Percentiles rank a stretch among this genome's conserved stretches.
These are phyloP conservation scores for Sebastolobus altivelis DNA, from an alignment of 2,797 vertebrate genomes.

Conservation along the genomic window DNA sequence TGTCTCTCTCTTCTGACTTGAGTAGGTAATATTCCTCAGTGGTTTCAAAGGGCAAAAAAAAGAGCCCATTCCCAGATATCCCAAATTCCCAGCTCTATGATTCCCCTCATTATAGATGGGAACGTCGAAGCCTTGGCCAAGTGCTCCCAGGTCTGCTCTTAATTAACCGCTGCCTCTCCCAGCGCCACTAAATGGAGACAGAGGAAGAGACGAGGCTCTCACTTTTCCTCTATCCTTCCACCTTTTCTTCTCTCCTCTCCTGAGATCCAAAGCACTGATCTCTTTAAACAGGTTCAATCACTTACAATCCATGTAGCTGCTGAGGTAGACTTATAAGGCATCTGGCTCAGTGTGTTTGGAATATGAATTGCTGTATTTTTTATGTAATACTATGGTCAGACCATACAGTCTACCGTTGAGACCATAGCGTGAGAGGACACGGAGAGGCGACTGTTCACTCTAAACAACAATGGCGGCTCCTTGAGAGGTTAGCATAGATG, in stretches of 20 bases:
- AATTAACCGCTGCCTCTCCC: slow-evolving; percentile 79
- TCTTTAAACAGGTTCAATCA: slow-evolving; percentile 67
- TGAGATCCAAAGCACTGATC: slow-evolving; percentile 59
- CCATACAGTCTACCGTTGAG: background rate
- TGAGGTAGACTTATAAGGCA: slow-evolving; percentile 38
- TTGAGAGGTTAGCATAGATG: too few relatives aligned
- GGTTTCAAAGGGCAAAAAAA: slow-evolving; percentile 60
- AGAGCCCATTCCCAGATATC: slow-evolving; percentile 77
- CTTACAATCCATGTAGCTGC: slow-evolving; percentile 47
- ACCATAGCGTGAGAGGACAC: too few relatives aligned
- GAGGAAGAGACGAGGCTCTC: slow-evolving; percentile 46
- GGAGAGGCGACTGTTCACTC: too few relatives aligned
- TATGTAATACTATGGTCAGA: background rate
- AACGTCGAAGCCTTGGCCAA: slow-evolving; percentile 80
- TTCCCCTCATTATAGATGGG: slow-evolving; percentile 86
- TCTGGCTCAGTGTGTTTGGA: slow-evolving; percentile 29
- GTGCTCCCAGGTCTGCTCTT: slow-evolving; percentile 82
- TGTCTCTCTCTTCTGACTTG: slow-evolving; percentile 30
- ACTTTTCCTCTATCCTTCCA: slow-evolving; percentile 51
- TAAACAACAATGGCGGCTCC: too few relatives aligned
- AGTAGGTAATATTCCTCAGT: slow-evolving; percentile 80
- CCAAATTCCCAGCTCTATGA: slow-evolving; percentile 87
- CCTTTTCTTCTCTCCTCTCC: slow-evolving; percentile 55
- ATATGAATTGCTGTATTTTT: slow-evolving; percentile 30
- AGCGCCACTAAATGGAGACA: slow-evolving; percentile 63